Evolutionary conservation across 37 sponge, comb jelly and placozoan genomes (phyloP), one percentile per base, ranked within the genome.

Genomic region (Geodia barretti): DNA sequence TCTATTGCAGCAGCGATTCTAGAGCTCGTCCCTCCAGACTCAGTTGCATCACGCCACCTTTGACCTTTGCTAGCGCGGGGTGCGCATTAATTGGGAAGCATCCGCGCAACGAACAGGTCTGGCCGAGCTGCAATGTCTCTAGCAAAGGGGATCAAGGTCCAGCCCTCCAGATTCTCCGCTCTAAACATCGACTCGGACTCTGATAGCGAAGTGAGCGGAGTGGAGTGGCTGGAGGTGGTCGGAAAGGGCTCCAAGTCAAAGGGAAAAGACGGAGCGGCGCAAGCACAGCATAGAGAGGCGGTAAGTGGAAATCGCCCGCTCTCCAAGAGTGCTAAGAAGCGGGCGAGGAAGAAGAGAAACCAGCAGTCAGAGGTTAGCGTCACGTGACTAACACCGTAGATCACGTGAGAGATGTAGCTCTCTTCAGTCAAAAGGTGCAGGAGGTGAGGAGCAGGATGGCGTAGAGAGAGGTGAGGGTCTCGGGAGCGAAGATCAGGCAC

Each of bases 291-390:
- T 1, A 42, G 26, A 31, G 42, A 34, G 30, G 68, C 37, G 70
- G 37, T 23, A 69, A 61, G 28, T 29, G 43, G 0, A 74, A 64
- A 61, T 34, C 25, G 36, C 21, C 78, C 38, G 32, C 39, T 70
- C 36, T 78, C 78, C 0, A 85, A 85, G 69, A 85, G 35, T 62
- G 85, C 85, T 11, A 85, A 85, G 64, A 85, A 85, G 62, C 41
- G 85, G 41, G 85, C 85, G 19, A 70, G 85, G 23, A 85, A 85
- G 85, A 85, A 62, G 63, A 66, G 70, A 31, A 75, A 75, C 41
- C 73, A 69, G 61, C 70, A 43, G 60, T 11, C 60, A 59, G 66
- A 30, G 66, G 66, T n/a, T n/a, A n/a, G n/a, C n/a, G n/a, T n/a
- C n/a, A n/a, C n/a, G n/a, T n/a, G n/a, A n/a, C n/a, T n/a, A n/a